Evolutionary conservation across 2,113 vertebrate genomes (phyloP), one percentile per base, ranked within the genome.

Genomic region (Scolopax mira): DNA sequence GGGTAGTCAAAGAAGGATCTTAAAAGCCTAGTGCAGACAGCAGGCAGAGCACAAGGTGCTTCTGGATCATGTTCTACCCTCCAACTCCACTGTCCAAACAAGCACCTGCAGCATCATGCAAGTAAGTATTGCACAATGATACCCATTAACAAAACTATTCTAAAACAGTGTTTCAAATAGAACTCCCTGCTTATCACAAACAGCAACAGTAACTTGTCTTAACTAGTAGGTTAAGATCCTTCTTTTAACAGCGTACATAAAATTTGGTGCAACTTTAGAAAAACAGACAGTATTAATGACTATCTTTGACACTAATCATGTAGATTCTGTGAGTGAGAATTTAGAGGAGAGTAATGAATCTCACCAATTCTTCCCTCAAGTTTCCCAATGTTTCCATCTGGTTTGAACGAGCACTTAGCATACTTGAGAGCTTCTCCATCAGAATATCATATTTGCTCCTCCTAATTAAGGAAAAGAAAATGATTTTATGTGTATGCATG

Each of bases 391-490:
- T 98, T 85, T 98, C 97, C 5, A 98, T 97, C 69, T 98, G 98
- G 86, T 97, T 97, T 23, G 97, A 98, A 25, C 97, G 91, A 17
- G 97, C 94, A 67, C 97, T 98, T 61, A 99, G 98, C 37, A 98
- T 64, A 72, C 96, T 97, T 3, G 99, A 99, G 30, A 98, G 97
- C 24, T 97, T 97, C 97, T 99, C 99, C 98, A 99, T 99, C 83
- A 99, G 98, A 73, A 99, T 98, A 92, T 99, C 99, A 1, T 99
- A 99, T 82, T 99, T 99, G 91, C 97, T 99, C 89, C 99, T 98
- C 98, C 99, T 99, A 94, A 41, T 78, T 81, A 66, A 96, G 57
- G 57, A 93, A 60, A 85, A 48, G 37, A 69, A 61, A 93, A 46
- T 71, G 12, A 74, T 79, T 81, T 74, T 9, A 86, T 22, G 31